Base-by-base conservation (phyloP, 2,113 vertebrate genomes). In the Parotia lawesii region DNA sequence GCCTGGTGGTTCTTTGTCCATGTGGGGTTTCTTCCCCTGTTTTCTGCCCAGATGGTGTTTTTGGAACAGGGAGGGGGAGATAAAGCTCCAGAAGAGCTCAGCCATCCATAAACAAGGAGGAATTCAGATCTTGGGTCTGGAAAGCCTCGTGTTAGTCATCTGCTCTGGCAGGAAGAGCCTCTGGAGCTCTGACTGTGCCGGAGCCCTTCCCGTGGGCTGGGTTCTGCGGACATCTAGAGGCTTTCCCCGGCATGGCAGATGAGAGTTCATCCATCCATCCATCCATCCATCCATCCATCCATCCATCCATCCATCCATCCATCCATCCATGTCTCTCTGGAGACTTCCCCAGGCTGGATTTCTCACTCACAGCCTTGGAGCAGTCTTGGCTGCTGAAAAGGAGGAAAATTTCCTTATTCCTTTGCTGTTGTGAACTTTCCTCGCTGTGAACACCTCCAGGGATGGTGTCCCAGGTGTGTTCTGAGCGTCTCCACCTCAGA, bases 211-310 rank as follows among this genome's bases (percentile, higher is more conserved):
- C 19, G 10, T 48, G 0, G 10, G 18, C 60, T 38, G 70, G 24
- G 7, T 7, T 82, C 35, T 54, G 82, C 1, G 25, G 96, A 82
- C 90, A 91, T 82, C 96, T 95, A 91, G 90, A 87, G 96, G 93
- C 50, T 10, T 27, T 4, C 23, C 35, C 20, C 0, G 77, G 96
- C 85, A 94, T 2, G 67, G 19, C 93, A 90, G 17, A 0, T 60
- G 15, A 37, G 60, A 20, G 5, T 60, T 44, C 42, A 4, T 81
- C n/a, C 64, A 2, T 69, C 77, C 45, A 9, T 62, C 57, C 35
- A 16, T 56, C 50, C n/a, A 22, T 47, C 53, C 45, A 15, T 62
- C 57, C 45, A 16, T 56, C 50, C n/a, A 17, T 47, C 53, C 38
- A 14, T 28, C 60, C 17, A 17, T 42, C 74, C 45, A 16, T 61